Evolutionary conservation across 1,140 invertebrate genomes (phyloP).

Genomic region (Meteorus sp.): DNA sequence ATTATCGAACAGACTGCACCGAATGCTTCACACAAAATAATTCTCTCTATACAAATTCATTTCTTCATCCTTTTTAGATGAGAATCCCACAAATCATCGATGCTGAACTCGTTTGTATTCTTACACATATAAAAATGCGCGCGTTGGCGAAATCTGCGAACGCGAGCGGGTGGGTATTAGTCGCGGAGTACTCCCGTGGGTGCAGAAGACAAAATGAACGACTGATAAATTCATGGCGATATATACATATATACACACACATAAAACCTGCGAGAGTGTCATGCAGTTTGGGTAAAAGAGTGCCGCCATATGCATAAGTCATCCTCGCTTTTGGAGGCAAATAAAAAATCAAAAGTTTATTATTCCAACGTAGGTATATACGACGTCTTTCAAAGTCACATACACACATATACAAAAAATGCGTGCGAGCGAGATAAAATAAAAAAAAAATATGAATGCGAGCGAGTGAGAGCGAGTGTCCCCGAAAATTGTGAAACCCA

Average conservation of each 20-base stretch:
- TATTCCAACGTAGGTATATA: background rate
- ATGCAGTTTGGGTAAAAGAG: slow-evolving; percentile 21
- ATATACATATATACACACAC: slow-evolving; percentile 5
- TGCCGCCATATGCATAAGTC: slow-evolving; percentile 31
- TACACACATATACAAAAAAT: too few species aligned
- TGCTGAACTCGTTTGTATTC: background rate
- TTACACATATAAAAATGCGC: too few species aligned
- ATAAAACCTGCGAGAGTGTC: background rate
- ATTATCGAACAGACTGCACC: too few species aligned
- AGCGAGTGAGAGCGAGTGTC: slow-evolving; percentile 24
- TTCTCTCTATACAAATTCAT: background rate
- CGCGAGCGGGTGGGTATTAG: slow-evolving; percentile 16
- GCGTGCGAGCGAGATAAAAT: background rate
- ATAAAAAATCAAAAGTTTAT: slow-evolving; percentile 6
- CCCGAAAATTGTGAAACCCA: slow-evolving; percentile 36
- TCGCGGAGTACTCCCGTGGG: slow-evolving; percentile 19
- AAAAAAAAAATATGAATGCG: slow-evolving; percentile 14
- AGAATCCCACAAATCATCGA: slow-evolving; percentile 13
- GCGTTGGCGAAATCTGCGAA: slow-evolving; percentile 15
- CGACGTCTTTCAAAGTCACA: too few species aligned
- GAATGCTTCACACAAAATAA: too few species aligned
- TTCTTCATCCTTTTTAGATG: background rate
- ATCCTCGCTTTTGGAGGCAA: slow-evolving; percentile 19
- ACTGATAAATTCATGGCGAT: background rate
- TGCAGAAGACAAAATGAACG: slow-evolving; percentile 5